Evolutionary conservation across 2,113 vertebrate genomes (phyloP), one percentile per base, ranked within the genome.

Genomic region (Oreochromis spilurus): DNA sequence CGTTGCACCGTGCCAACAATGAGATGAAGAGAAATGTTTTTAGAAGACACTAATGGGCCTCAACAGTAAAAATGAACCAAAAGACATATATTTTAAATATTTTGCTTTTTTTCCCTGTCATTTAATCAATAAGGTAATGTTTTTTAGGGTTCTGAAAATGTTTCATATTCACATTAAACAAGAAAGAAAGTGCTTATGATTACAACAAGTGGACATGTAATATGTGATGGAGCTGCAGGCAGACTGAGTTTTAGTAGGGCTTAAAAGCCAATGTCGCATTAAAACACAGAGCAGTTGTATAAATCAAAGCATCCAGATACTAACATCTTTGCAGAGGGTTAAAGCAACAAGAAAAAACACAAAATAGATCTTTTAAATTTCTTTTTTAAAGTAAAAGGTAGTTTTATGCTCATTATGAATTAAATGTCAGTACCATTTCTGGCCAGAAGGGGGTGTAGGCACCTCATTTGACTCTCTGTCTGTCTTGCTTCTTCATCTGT

Each of bases 371-470:
- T 29, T 36, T 11, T 12, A n/a, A 43, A 26, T 26, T 26, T 43
- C 6, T 31, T 31, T 31, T 12, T 48, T 7, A 17, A 50, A 45
- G 24, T 24, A 72, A 45, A 26, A 34, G 9, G 21, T 19, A 1
- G 2, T 2, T 12, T 40, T 38, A 60, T 31, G 14, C 24, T 50
- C 6, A 58, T 38, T n/a, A 57, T 38, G 26, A 65, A 81, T 52
- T 21, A 45, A 55, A 19, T 34, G 5, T 58, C n/a, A 45, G 24
- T 94, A 67, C 91, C n/a, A 9, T 50, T 34, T 40, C 55, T 65
- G 58, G 45, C 95, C 96, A 96, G 92, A 83, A 89, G 96, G 94
- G 92, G 96, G 96, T 70, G 94, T 52, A 85, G 96, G 91, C 95
- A 91, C 87, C 89, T 89, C 85, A 91, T 48, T 16, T 78, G 83